Conservation (phyloP, 1,140 invertebrate genomes). For the Protaetia brevitarsis region DNA sequence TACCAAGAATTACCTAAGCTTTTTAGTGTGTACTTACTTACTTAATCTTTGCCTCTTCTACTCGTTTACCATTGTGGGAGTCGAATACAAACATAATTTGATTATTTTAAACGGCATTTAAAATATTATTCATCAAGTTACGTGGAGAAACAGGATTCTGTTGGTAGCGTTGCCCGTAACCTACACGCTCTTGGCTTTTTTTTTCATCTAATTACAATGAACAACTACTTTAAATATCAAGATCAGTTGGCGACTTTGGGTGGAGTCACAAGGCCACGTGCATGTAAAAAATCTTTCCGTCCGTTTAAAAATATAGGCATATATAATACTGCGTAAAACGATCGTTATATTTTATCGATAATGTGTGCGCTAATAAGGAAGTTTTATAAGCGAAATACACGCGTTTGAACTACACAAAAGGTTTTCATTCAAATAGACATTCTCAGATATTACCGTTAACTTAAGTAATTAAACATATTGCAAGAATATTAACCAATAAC, state of each 20-base stretch:
- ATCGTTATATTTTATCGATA: not conserved
- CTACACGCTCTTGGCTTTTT: not conserved
- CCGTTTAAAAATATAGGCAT: not conserved
- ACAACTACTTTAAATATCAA: conserved; percentile 18
- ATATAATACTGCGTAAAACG: too few species aligned
- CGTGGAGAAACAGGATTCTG: not conserved
- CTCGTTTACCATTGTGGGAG: too few species aligned
- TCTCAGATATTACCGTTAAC: too few species aligned
- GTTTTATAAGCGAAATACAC: not conserved
- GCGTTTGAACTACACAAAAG: too few species aligned
- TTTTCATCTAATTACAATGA: not conserved
- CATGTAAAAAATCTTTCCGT: not conserved
- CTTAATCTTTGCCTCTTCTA: too few species aligned
- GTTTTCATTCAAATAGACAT: too few species aligned
- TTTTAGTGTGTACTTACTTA: too few species aligned
- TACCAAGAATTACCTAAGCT: too few species aligned
- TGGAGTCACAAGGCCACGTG: not conserved
- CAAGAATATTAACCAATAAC: too few species aligned
- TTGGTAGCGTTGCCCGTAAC: not conserved
- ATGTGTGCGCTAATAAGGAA: not conserved
- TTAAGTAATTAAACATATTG: not conserved
- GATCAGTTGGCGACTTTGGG: conserved; percentile 15
- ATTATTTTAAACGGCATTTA: not conserved
- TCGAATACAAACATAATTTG: not conserved
- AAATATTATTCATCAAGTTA: not conserved